Percentiles rank a stretch among this genome's conserved stretches.
Conservation (phyloP, 2,113 vertebrate species). For the Bolborhynchus lineola region DNA sequence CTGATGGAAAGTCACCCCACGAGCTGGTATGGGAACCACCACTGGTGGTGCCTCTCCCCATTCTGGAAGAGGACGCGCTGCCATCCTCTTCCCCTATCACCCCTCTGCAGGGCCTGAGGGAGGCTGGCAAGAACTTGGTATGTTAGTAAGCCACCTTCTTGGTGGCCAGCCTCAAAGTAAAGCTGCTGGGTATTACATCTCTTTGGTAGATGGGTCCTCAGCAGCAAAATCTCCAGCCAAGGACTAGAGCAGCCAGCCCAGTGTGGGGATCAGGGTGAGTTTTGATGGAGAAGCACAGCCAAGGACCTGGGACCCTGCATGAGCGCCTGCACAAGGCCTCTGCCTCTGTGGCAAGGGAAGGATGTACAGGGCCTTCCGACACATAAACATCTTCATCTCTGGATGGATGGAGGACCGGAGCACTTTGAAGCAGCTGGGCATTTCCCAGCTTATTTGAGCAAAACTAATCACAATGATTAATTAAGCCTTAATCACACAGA, state of each 20-base stretch:
- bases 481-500: background rate
- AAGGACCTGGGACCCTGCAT: rapidly evolving
- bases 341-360: rapidly evolving
- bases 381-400: background rate
- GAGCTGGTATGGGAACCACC: background rate
- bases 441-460: background rate
- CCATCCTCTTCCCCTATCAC: rapidly evolving
- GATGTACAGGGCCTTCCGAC: background rate
- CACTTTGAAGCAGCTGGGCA: background rate
- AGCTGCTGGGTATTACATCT: background rate
- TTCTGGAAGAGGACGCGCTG: background rate
- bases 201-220: rapidly evolving
- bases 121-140: background rate
- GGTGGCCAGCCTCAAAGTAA: background rate
- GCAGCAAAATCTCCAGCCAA: too few species aligned
- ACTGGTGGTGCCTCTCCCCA: rapidly evolving
- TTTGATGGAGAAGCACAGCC: rapidly evolving
- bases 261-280: rapidly evolving
- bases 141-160: background rate
- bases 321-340: too few species aligned
- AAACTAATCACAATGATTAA: constrained; percentile 23
- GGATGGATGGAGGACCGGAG: background rate
- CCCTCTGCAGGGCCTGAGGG: rapidly evolving
- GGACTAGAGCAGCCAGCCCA: rapidly evolving
- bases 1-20: rapidly evolving